Conservation (phyloP, 2,797 vertebrate species). For the Orientallactaga sibirica region DNA sequence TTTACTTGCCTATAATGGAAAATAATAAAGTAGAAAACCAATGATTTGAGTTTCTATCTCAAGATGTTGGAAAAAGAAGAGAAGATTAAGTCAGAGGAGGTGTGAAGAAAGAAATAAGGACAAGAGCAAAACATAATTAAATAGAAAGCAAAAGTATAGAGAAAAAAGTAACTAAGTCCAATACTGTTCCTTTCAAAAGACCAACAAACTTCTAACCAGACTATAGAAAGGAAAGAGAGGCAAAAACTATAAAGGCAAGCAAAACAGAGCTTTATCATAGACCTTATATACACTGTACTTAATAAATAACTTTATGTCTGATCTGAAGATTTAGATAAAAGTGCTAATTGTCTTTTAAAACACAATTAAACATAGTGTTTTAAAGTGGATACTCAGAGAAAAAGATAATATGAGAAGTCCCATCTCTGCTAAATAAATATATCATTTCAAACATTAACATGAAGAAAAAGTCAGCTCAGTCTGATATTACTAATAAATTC, state of each 20-base stretch:
- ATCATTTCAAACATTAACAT: neutral
- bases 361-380: neutral
- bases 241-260: neutral
- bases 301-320: neutral
- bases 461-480: neutral
- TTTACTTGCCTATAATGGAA: too few relatives aligned
- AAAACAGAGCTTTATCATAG: neutral
- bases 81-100: neutral
- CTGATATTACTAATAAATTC: neutral
- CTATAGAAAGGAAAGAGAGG: neutral
- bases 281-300: neutral
- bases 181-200: neutral
- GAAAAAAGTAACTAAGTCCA: neutral
- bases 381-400: neutral
- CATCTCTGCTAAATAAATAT: neutral
- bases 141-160: neutral
- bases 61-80: neutral
- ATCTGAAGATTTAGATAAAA: neutral
- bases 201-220: neutral
- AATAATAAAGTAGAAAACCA: neutral
- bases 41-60: neutral
- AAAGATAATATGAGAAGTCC: neutral
- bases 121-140: neutral
- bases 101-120: neutral
- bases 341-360: neutral